These are phyloP conservation scores for Synergus japonicus DNA, from an alignment of 2,888 invertebrate genomes.

Conservation along the genomic window DNA sequence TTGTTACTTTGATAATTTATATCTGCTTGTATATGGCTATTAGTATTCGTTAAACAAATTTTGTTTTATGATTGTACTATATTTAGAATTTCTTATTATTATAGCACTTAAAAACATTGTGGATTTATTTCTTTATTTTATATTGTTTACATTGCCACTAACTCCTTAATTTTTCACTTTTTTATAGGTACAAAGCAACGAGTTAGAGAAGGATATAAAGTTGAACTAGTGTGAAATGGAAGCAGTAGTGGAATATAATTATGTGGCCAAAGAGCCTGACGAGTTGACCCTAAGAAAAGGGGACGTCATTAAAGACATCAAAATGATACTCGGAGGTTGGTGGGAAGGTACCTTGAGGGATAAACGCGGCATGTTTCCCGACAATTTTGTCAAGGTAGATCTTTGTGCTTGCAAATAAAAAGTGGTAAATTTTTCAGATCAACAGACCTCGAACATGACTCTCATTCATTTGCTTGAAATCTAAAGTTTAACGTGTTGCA, in stretches of 20 bases:
- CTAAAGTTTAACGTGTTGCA: slow-evolving; percentile 21
- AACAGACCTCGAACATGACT: slow-evolving; percentile 16
- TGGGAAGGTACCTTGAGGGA: slow-evolving; percentile 92
- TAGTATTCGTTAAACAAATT: too few species aligned
- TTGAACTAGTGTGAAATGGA: slow-evolving; percentile 76
- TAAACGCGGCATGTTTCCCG: slow-evolving; percentile 93
- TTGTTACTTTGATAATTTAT: too few species aligned
- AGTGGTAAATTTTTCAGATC: slow-evolving; percentile 35
- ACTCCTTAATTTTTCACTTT: slow-evolving; percentile 33
- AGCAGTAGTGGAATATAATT: slow-evolving; percentile 92
- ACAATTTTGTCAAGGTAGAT: slow-evolving; percentile 90
- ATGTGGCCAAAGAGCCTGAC: slow-evolving; percentile 90
- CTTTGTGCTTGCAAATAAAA: slow-evolving; percentile 46
- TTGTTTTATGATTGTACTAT: background rate
- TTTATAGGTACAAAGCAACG: slow-evolving; percentile 59
- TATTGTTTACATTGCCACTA: background rate
- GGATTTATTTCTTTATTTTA: too few species aligned
- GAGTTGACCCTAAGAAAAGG: slow-evolving; percentile 91
- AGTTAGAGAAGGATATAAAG: slow-evolving; percentile 50
- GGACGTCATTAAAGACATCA: slow-evolving; percentile 89
- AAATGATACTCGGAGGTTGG: slow-evolving; percentile 90
- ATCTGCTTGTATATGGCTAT: too few species aligned
- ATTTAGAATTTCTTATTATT: background rate
- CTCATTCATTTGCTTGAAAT: slow-evolving; percentile 9
- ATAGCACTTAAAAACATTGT: background rate